These are phyloP conservation scores for Morpho achilles DNA, from an alignment of 2,888 invertebrate species.

Conservation along the genomic window DNA sequence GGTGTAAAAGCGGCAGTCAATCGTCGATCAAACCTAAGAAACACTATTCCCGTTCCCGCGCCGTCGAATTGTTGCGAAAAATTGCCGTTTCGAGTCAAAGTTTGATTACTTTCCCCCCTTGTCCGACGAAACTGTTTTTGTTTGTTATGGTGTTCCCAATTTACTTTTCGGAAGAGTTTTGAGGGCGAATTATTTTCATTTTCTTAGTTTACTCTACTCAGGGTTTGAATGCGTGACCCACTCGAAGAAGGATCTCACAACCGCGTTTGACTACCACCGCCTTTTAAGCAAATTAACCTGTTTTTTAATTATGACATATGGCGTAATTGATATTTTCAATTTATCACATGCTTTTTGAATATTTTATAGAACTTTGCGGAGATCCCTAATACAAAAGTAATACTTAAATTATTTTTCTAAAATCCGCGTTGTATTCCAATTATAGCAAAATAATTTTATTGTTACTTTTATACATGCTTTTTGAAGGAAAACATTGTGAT, in stretches of 20 bases:
- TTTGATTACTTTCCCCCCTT: constrained; percentile 30
- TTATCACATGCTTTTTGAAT: too few relatives aligned
- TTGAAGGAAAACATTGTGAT: too few relatives aligned
- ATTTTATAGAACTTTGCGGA: too few relatives aligned
- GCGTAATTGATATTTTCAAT: too few relatives aligned
- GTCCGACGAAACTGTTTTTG: constrained; percentile 22
- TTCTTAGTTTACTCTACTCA: neutral
- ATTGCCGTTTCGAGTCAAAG: constrained; percentile 27
- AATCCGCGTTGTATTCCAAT: too few relatives aligned
- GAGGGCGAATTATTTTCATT: neutral
- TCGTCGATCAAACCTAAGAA: constrained; percentile 3
- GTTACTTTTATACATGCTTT: too few relatives aligned
- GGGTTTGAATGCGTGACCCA: neutral
- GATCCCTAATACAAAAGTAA: too few relatives aligned
- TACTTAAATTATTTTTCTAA: neutral
- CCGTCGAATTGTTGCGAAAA: constrained; percentile 27
- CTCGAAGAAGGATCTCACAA: neutral
- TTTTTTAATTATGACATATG: too few relatives aligned
- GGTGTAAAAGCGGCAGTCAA: constrained; percentile 1
- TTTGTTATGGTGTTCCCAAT: constrained; percentile 18
- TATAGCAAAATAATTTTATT: too few relatives aligned
- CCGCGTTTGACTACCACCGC: neutral
- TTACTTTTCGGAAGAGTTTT: constrained; percentile 6
- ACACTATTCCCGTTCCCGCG: constrained; percentile 9
- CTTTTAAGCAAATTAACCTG: too few relatives aligned